These are phyloP conservation scores for Masticophis lateralis DNA, from an alignment of 2,797 vertebrate genomes.

Conservation along the genomic window DNA sequence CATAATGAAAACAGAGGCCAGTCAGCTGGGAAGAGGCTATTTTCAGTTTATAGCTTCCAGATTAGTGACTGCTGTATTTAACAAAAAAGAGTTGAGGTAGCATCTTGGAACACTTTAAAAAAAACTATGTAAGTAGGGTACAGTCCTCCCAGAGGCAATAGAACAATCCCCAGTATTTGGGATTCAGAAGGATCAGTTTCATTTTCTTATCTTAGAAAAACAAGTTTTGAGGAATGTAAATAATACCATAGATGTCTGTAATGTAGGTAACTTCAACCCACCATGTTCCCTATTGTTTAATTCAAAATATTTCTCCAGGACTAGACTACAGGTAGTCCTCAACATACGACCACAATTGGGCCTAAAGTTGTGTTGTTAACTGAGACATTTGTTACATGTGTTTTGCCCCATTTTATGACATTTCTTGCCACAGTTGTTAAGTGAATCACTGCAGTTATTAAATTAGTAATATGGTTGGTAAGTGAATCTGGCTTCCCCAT, in stretches of 20 bases:
- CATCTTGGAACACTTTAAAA: neutral
- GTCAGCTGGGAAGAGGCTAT: neutral
- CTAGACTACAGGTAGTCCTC: neutral
- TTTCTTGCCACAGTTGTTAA: neutral
- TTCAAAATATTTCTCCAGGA: neutral
- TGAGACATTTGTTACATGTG: neutral
- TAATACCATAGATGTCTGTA: neutral
- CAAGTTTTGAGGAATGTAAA: neutral
- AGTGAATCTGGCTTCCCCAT: neutral
- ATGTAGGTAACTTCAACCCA: neutral
- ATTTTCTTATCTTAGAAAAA: neutral
- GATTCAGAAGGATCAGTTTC: neutral
- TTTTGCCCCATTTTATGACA: neutral
- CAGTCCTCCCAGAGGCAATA: neutral
- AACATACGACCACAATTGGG: neutral
- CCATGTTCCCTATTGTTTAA: neutral
- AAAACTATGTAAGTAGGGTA: neutral
- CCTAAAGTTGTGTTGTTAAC: neutral
- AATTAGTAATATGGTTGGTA: neutral
- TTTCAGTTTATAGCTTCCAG: neutral
- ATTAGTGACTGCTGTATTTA: neutral
- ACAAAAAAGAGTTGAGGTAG: neutral
- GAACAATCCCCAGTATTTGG: neutral
- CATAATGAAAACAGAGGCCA: neutral
- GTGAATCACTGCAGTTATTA: neutral